These are phyloP conservation scores for Schizotus pectinicornis DNA, from an alignment of 2,888 invertebrate species.

Conservation along the genomic window DNA sequence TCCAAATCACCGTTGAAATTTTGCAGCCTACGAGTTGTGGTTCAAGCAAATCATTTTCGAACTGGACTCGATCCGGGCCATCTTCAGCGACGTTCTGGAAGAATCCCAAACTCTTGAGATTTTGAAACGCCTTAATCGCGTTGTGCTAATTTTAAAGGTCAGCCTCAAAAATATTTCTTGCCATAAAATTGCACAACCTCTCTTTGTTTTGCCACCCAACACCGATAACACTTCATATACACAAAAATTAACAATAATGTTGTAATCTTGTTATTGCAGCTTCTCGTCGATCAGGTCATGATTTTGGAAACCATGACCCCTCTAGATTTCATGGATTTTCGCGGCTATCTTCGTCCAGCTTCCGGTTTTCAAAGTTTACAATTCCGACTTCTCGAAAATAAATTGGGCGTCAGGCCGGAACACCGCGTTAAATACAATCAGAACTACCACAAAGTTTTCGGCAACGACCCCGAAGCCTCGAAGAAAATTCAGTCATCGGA, in stretches of 20 bases:
- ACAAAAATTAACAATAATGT: slow-evolving; percentile 1
- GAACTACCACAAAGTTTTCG: slow-evolving; percentile 86
- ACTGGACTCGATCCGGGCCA: slow-evolving; percentile 86
- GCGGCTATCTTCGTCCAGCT: slow-evolving; percentile 89
- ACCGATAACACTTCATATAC: not conserved
- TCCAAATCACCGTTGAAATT: not conserved
- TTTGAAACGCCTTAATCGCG: slow-evolving; percentile 86
- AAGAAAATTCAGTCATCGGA: slow-evolving; percentile 72
- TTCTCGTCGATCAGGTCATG: slow-evolving; percentile 95
- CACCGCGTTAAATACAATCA: slow-evolving; percentile 93
- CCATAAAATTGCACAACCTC: not conserved
- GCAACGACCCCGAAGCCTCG: slow-evolving; percentile 67
- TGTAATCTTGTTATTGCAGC: slow-evolving; percentile 61
- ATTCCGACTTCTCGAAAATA: slow-evolving; percentile 95
- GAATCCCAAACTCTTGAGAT: slow-evolving; percentile 94
- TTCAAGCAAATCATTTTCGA: slow-evolving; percentile 99
- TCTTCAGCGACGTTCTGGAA: slow-evolving; percentile 81
- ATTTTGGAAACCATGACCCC: slow-evolving; percentile 99
- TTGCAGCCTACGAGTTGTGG: slow-evolving; percentile 95
- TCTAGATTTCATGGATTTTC: slow-evolving; percentile 97
- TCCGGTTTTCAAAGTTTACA: slow-evolving; percentile 98
- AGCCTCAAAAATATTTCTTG: slow-evolving; percentile 31
- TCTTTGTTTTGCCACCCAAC: not conserved
- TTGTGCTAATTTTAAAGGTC: slow-evolving; percentile 92
- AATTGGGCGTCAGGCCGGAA: slow-evolving; percentile 80